These are phyloP conservation scores for Pedicia rivosa DNA, from an alignment of 2,888 invertebrate species.

Conservation along the genomic window DNA sequence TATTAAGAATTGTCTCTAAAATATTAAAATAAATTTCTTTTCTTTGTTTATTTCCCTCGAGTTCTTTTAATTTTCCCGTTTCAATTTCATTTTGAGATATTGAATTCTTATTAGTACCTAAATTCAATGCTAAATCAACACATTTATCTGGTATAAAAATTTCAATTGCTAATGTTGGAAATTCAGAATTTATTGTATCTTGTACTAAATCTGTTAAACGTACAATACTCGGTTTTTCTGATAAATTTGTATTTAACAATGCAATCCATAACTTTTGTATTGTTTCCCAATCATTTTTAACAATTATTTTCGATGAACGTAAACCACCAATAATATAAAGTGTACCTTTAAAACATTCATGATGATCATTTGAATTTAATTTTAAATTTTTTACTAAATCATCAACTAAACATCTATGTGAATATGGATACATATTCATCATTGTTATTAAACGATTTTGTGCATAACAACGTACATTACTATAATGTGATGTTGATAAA, in stretches of 20 bases:
- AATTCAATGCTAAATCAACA: constrained; percentile 32
- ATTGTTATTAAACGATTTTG: constrained; percentile 48
- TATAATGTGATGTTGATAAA: constrained; percentile 13
- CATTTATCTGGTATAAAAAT: constrained; percentile 37
- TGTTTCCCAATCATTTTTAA: constrained; percentile 56
- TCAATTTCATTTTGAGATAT: constrained; percentile 26
- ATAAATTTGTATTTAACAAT: constrained; percentile 57
- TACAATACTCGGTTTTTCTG: constrained; percentile 72
- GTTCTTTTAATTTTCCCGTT: constrained; percentile 24
- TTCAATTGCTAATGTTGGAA: constrained; percentile 45
- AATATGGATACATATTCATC: constrained; percentile 49
- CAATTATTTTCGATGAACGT: constrained; percentile 9
- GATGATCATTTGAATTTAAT: constrained; percentile 40
- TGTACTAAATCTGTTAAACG: constrained; percentile 38
- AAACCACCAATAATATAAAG: constrained; percentile 43
- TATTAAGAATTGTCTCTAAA: constrained; percentile 28
- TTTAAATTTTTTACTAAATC: constrained; percentile 41
- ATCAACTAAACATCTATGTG: constrained; percentile 49
- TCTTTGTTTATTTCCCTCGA: constrained; percentile 31
- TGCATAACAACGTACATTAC: constrained; percentile 42
- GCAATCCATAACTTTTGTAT: constrained; percentile 61
- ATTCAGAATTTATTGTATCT: constrained; percentile 39
- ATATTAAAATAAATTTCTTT: constrained; percentile 37
- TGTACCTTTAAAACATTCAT: constrained; percentile 62
- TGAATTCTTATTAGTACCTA: constrained; percentile 27